Evolutionary conservation across 1,140 invertebrate genomes (phyloP).

Genomic region (Apis dorsata): DNA sequence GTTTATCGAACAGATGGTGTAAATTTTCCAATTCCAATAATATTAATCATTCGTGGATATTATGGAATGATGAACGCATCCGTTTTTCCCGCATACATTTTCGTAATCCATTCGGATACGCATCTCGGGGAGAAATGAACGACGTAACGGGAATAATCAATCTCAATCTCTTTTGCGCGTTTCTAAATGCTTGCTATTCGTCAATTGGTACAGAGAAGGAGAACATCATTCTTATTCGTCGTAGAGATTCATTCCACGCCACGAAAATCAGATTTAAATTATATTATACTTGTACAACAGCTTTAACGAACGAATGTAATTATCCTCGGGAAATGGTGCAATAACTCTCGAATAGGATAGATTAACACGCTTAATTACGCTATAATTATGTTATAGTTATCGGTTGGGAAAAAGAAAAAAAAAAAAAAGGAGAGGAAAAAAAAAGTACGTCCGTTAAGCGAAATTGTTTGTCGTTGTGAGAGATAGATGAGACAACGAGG

Average conservation of each 20-base stretch:
- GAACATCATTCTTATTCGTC: background rate
- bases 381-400: background rate
- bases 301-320: constrained; percentile 1
- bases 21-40: background rate
- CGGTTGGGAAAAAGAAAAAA: background rate
- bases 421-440: background rate
- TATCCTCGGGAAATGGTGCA: background rate
- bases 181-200: background rate
- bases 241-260: background rate
- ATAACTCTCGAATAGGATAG: background rate
- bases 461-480: background rate
- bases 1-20: background rate
- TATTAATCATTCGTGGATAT: too few relatives aligned
- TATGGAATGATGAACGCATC: background rate
- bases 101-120: background rate
- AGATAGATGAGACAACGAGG: background rate
- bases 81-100: background rate
- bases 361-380: background rate
- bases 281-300: background rate
- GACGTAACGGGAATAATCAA: background rate
- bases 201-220: too few relatives aligned
- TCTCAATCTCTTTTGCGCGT: background rate
- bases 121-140: background rate
- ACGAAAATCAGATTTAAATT: background rate
- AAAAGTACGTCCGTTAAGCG: background rate